phyloP scores from a whole-genome alignment of 2,797 vertebrate genomes.

The Oceanodroma leucorhoa region DNA sequence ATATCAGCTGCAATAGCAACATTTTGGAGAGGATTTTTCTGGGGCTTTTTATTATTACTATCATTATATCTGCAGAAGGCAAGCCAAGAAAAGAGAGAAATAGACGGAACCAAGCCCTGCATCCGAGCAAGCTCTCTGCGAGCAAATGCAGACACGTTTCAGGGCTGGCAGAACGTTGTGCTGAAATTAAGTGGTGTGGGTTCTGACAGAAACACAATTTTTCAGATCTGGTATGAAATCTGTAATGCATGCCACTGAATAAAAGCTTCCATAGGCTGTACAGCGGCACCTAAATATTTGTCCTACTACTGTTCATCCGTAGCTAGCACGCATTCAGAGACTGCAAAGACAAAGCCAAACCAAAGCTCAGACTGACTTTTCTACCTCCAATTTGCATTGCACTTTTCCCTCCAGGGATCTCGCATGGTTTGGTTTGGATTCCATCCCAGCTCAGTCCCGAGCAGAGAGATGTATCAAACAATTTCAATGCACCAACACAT shows the following conservation, averaged over 20 bases:
- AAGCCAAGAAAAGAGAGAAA: constrained; percentile 25
- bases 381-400: constrained; percentile 36
- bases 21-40: background rate
- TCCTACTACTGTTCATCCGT: constrained; percentile 18
- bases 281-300: constrained; percentile 49
- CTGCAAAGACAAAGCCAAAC: constrained; percentile 44
- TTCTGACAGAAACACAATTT: background rate
- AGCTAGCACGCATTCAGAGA: constrained; percentile 32
- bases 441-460: constrained; percentile 28
- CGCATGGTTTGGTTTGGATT: constrained; percentile 42
- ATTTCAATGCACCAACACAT: background rate
- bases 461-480: constrained; percentile 16
- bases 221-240: background rate
- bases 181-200: constrained; percentile 9
- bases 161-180: constrained; percentile 7
- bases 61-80: background rate
- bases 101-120: background rate
- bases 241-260: background rate
- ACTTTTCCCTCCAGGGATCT: constrained; percentile 40
- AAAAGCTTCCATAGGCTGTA: constrained; percentile 26
- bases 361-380: constrained; percentile 44
- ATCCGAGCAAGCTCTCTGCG: background rate
- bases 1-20: background rate
- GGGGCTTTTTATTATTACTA: background rate
- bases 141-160: background rate